Conservation (phyloP, 2,113 vertebrate genomes). For the Chlorocebus sabaeus region DNA sequence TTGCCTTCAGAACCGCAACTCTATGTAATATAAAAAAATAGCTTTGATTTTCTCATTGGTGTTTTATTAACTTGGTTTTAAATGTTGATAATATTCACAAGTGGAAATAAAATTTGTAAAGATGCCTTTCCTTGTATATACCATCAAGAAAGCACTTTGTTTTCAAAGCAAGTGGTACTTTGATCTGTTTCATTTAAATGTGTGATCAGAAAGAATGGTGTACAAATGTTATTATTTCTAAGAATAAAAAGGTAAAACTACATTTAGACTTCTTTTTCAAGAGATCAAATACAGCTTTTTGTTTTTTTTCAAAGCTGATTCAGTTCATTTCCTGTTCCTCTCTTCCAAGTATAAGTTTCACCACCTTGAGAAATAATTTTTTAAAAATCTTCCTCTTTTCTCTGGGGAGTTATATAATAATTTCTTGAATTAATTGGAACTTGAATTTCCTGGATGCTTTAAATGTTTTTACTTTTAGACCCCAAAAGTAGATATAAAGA, state of each 20-base stretch:
- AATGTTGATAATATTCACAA: constrained; percentile 26
- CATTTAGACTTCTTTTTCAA: neutral
- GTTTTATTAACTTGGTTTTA: constrained; percentile 25
- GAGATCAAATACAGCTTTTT: neutral
- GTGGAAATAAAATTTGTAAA: constrained; percentile 36
- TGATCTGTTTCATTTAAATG: constrained; percentile 12
- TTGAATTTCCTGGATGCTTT: neutral
- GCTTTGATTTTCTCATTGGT: constrained; percentile 16
- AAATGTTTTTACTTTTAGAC: neutral
- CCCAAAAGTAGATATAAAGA: neutral
- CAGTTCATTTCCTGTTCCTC: neutral
- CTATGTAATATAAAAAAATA: too few species aligned
- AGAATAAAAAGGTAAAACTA: neutral
- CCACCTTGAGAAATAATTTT: neutral
- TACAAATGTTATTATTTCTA: neutral
- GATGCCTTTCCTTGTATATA: constrained; percentile 35
- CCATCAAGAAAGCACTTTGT: neutral
- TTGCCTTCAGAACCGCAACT: neutral
- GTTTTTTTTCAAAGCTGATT: neutral
- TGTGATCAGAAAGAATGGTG: neutral
- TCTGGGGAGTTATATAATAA: neutral
- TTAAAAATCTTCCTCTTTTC: neutral
- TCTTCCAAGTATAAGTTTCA: neutral
- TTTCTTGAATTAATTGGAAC: neutral
- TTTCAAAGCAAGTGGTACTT: constrained; percentile 21